These are phyloP conservation scores for Margaritifera margaritifera DNA, from an alignment of 2,888 invertebrate genomes.

Conservation along the genomic window DNA sequence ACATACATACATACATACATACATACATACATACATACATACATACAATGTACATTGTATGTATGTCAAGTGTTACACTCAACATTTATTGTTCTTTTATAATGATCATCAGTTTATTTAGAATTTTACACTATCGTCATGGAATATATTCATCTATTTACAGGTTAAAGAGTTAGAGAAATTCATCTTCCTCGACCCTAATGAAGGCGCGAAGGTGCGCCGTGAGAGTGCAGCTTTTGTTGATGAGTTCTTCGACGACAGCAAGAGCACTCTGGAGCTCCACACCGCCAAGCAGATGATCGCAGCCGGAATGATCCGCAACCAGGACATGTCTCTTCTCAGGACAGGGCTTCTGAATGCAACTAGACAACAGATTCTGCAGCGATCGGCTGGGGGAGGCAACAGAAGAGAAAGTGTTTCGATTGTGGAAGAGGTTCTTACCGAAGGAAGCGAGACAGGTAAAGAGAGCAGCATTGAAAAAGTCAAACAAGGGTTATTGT, in stretches of 20 bases:
- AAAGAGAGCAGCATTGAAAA: neutral
- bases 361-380: conserved; percentile 42
- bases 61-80: too few relatives aligned
- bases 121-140: neutral
- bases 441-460: neutral
- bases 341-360: conserved; percentile 43
- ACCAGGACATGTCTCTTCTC: conserved; percentile 34
- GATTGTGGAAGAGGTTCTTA: conserved; percentile 53
- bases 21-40: too few relatives aligned
- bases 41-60: too few relatives aligned
- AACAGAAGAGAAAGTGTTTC: conserved; percentile 54
- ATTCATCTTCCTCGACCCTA: conserved; percentile 75
- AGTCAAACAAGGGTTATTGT: conserved; percentile 13
- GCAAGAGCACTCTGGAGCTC: conserved; percentile 44
- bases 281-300: conserved; percentile 46
- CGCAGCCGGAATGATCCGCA: conserved; percentile 28
- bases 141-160: conserved; percentile 12
- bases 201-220: conserved; percentile 74
- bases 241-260: conserved; percentile 79
- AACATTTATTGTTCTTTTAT: neutral
- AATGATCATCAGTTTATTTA: neutral
- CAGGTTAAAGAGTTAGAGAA: conserved; percentile 78
- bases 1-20: neutral
- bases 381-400: conserved; percentile 26
- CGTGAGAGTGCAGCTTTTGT: conserved; percentile 79